These are phyloP conservation scores for Aythya baeri DNA, from an alignment of 2,113 vertebrate genomes.

Conservation along the genomic window DNA sequence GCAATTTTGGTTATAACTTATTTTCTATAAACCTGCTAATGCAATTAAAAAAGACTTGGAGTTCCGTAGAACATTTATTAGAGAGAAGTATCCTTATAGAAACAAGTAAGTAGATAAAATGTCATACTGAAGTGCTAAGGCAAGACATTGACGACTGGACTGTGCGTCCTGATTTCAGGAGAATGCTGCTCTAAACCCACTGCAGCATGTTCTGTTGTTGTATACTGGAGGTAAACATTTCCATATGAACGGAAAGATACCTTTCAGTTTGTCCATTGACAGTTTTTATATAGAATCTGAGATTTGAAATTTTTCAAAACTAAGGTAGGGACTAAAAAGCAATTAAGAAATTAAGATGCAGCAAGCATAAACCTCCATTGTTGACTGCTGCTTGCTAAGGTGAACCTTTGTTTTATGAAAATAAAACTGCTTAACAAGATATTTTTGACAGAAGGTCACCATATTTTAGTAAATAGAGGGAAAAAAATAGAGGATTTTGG, in stretches of 20 bases:
- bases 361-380: not conserved
- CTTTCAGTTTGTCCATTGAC: not conserved
- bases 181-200: not conserved
- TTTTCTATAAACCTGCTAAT: constrained; percentile 25
- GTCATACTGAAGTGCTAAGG: not conserved
- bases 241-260: not conserved
- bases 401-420: not conserved
- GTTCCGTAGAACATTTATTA: not conserved
- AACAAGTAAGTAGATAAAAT: not conserved
- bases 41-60: not conserved
- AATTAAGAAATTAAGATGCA: not conserved
- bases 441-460: not conserved
- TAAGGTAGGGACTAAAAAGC: not conserved
- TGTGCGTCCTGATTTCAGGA: constrained; percentile 13
- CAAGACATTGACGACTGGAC: not conserved
- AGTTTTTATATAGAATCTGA: not conserved
- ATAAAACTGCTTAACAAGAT: not conserved
- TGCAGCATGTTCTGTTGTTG: not conserved
- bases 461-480: not conserved
- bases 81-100: not conserved
- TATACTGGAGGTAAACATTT: not conserved
- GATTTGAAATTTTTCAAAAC: not conserved
- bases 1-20: not conserved
- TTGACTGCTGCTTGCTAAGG: not conserved
- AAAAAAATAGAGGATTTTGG: not conserved